Evolutionary conservation across 2,888 invertebrate genomes (phyloP).

Genomic region (Cephus nigrinus): DNA sequence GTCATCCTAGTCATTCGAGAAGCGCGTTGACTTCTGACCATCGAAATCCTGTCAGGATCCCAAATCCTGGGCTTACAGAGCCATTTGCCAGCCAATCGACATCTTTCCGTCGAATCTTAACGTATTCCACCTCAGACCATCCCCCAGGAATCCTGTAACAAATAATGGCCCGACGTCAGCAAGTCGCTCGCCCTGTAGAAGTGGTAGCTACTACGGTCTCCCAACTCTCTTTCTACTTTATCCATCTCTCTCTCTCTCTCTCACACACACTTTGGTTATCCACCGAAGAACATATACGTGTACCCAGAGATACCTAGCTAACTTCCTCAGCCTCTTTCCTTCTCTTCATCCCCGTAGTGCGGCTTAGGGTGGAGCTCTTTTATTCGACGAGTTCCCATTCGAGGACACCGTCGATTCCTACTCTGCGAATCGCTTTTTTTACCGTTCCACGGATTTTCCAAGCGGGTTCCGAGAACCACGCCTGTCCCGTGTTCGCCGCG

Average conservation of each 20-base stretch:
- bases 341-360: neutral
- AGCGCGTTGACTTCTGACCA: neutral
- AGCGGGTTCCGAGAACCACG: conserved; percentile 37
- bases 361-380: conserved; percentile 10
- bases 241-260: conserved; percentile 23
- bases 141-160: conserved; percentile 32
- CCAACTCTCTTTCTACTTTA: conserved; percentile 16
- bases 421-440: conserved; percentile 20
- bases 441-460: conserved; percentile 30
- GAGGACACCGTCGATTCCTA: conserved; percentile 17
- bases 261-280: conserved; percentile 11
- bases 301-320: too few relatives aligned
- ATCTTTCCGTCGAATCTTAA: conserved; percentile 40
- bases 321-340: neutral
- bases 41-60: too few relatives aligned
- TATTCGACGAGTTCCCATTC: conserved; percentile 11
- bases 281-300: too few relatives aligned
- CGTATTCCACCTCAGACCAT: conserved; percentile 34
- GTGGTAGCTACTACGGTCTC: conserved; percentile 14
- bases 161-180: conserved; percentile 54
- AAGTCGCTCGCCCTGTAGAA: conserved; percentile 36
- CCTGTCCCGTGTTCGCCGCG: conserved; percentile 50
- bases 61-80: conserved; percentile 32
- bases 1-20: neutral
- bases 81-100: conserved; percentile 43